Base-by-base conservation (phyloP, 2,888 invertebrate species). In the Molorchus minor region DNA sequence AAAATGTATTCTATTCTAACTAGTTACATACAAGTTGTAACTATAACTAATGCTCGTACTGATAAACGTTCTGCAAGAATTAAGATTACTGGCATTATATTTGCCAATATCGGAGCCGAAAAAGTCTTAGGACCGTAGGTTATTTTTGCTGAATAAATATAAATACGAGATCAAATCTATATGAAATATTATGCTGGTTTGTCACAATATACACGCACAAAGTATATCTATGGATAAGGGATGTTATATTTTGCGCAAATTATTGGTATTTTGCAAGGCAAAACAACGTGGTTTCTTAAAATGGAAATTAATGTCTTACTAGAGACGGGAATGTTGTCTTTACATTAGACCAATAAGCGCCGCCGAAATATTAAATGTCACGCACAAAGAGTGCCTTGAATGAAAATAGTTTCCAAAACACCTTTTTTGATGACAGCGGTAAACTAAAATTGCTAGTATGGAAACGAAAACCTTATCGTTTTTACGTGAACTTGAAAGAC, bases 341-440 rank as follows among this genome's bases (percentile, higher is more conserved):
- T 38, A 29, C 49, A 19, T 41, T 41, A 20, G 29, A 49, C 8
- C 10, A 21, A 20, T 30, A n/a, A 52, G 20, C 8, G 44, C n/a
- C 29, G 44, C 29, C 44, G 29, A 4, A 33, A 52, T 52, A 30
- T 41, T 57, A 21, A 51, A 52, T 33, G 44, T 35, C 33, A 57
- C 57, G 57, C 57, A 57, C 57, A 57, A 57, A 15, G 4, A 57
- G 57, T 57, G 57, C 57, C 57, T 57, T 57, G 52, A 38, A 49
- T 12, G 10, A n/a, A n/a, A n/a, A n/a, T n/a, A n/a, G n/a, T 33
- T 35, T 35, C 12, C 36, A 19, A 20, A 36, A 8, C 12, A 33
- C 30, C 35, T 35, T 2, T 15, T 35, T 3, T 33, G 15, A n/a
- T 12, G 4, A 12, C n/a, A 35, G 15, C 13, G 15, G 5, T 12